phyloP scores from a whole-genome alignment of 1,140 invertebrate species.

The Eumaeus atala region DNA sequence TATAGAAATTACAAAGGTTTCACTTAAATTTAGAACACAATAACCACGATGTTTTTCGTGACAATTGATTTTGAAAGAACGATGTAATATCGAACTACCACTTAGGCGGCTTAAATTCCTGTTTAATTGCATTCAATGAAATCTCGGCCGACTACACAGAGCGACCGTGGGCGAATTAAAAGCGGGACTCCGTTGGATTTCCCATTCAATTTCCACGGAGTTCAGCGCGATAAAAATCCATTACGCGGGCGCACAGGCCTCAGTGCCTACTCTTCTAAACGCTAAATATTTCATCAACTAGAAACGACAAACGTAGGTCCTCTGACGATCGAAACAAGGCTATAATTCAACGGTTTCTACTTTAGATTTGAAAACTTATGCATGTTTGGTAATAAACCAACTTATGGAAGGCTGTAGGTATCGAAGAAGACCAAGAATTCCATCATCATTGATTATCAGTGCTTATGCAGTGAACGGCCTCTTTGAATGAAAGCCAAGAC shows the following conservation, averaged over 20 bases:
- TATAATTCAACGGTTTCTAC: background rate
- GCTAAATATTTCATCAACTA: conserved; percentile 29
- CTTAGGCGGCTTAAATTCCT: conserved; percentile 42
- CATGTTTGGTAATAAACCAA: no score
- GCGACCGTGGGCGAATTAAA: conserved; percentile 62
- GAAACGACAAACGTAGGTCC: background rate
- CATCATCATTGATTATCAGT: no score
- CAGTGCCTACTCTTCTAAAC: background rate
- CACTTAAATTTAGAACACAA: no score
- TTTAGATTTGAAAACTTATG: no score
- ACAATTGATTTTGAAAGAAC: no score
- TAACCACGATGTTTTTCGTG: no score
- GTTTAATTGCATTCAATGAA: conserved; percentile 67
- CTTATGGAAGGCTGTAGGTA: no score
- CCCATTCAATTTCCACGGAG: conserved; percentile 55
- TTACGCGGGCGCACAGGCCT: conserved; percentile 44
- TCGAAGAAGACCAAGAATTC: no score
- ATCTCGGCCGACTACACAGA: conserved; percentile 60
- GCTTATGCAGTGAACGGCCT: no score
- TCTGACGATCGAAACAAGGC: conserved; percentile 7
- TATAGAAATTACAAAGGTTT: no score
- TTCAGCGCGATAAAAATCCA: conserved; percentile 60
- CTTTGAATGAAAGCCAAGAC: no score
- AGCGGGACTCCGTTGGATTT: conserved; percentile 54
- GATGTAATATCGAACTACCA: no score